phyloP scores from a whole-genome alignment of 2,797 vertebrate genomes.

The Hoplostethus mediterraneus region DNA sequence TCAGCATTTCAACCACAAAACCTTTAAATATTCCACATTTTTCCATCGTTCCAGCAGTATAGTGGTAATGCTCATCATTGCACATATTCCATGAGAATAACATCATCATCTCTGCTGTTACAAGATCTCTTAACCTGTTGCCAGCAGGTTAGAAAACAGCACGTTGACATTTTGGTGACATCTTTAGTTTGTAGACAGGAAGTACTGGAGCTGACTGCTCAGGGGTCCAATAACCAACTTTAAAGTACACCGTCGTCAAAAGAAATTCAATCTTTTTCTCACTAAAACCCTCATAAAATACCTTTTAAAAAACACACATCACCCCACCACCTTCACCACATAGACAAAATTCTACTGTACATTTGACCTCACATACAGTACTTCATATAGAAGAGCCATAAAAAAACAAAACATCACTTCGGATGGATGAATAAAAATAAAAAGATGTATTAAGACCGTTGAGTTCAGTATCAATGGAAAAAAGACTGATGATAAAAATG shows the following conservation, averaged over 20 bases:
- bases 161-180: not conserved
- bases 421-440: slow-evolving; percentile 37
- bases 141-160: slow-evolving; percentile 4
- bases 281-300: not conserved
- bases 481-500: not conserved
- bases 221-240: slow-evolving; percentile 4
- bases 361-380: not conserved
- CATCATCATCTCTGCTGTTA: not conserved
- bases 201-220: not conserved
- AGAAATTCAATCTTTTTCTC: too few relatives aligned
- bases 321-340: not conserved
- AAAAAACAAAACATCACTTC: slow-evolving; percentile 24
- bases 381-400: slow-evolving; percentile 8
- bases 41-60: slow-evolving; percentile 7
- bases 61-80: slow-evolving; percentile 26
- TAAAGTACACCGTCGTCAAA: not conserved
- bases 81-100: slow-evolving; percentile 28
- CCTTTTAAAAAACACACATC: not conserved
- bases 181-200: not conserved
- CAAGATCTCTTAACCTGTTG: slow-evolving; percentile 16
- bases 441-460: slow-evolving; percentile 19
- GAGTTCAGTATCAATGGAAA: slow-evolving; percentile 11
- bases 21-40: slow-evolving; percentile 11
- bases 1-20: slow-evolving; percentile 38
- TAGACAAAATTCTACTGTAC: not conserved